These are phyloP conservation scores for Morinoia aosen DNA, from an alignment of 2,888 invertebrate species.

Conservation along the genomic window DNA sequence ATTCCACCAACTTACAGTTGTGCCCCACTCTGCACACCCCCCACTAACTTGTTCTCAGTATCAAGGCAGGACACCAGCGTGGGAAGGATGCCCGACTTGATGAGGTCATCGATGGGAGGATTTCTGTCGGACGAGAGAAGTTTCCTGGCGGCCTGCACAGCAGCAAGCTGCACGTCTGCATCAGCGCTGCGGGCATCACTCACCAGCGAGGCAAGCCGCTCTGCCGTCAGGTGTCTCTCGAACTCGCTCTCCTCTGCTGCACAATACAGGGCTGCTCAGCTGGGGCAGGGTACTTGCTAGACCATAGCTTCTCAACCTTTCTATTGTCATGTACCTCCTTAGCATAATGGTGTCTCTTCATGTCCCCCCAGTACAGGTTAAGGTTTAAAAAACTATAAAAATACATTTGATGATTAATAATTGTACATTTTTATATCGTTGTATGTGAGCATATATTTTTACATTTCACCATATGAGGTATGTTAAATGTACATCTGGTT, in stretches of 20 bases:
- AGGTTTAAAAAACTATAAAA: too few relatives aligned
- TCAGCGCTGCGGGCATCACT: conserved; percentile 85
- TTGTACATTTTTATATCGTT: too few relatives aligned
- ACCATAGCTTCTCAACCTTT: too few relatives aligned
- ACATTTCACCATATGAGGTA: too few relatives aligned
- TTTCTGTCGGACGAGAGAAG: conserved; percentile 96
- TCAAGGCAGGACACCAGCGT: conserved; percentile 92
- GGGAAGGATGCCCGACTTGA: conserved; percentile 93
- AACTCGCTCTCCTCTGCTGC: conserved; percentile 70
- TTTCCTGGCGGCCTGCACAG: conserved; percentile 96
- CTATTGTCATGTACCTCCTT: too few relatives aligned
- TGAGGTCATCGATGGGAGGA: conserved; percentile 97
- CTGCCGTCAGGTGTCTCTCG: conserved; percentile 75
- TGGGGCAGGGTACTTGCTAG: too few relatives aligned
- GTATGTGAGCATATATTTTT: too few relatives aligned
- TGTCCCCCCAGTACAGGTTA: too few relatives aligned
- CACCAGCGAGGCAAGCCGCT: conserved; percentile 86
- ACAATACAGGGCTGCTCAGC: neutral
- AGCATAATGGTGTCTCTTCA: too few relatives aligned
- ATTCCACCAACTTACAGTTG: too few relatives aligned
- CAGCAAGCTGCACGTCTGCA: conserved; percentile 85
- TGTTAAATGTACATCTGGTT: too few relatives aligned
- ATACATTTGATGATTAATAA: too few relatives aligned
- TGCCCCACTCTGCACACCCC: neutral
- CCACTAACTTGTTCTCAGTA: conserved; percentile 71